Evolutionary conservation across 2,797 vertebrate species (phyloP).

Genomic region (Sebastes melanostomus): DNA sequence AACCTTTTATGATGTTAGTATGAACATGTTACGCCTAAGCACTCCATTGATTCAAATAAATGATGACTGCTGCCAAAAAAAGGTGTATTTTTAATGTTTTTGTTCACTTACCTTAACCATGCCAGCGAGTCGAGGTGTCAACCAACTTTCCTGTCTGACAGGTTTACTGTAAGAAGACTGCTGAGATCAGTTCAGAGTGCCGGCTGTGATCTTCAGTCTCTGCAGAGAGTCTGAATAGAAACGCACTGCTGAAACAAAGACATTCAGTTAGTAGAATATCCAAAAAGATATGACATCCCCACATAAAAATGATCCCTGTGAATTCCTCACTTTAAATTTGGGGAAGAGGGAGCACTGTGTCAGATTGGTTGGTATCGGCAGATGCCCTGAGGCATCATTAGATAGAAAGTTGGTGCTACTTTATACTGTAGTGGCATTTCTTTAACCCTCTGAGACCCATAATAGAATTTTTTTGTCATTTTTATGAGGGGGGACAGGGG

Average conservation of each 20-base stretch:
- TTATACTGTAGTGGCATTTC: background rate
- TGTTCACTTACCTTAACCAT: too few relatives aligned
- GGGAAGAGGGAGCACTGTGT: background rate
- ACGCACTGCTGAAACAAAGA: background rate
- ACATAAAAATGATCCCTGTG: background rate
- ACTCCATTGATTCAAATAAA: background rate
- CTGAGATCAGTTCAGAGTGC: background rate
- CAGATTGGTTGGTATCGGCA: background rate
- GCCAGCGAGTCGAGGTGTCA: too few relatives aligned
- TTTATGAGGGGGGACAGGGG: too few relatives aligned
- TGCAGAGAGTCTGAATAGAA: background rate
- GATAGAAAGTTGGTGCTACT: background rate
- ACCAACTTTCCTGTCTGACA: background rate
- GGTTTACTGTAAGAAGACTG: background rate
- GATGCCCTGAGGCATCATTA: background rate
- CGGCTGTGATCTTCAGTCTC: background rate
- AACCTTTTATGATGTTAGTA: background rate
- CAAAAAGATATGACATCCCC: background rate
- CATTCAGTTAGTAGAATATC: background rate
- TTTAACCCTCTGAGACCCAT: background rate
- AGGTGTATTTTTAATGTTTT: background rate
- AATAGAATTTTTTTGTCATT: too few relatives aligned
- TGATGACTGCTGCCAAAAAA: background rate
- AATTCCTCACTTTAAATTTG: background rate
- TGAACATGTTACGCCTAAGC: background rate